Evolutionary conservation across 64 coral and sea anemone species (phyloP).

Genomic region (Dendrophyllia cribrosa): DNA sequence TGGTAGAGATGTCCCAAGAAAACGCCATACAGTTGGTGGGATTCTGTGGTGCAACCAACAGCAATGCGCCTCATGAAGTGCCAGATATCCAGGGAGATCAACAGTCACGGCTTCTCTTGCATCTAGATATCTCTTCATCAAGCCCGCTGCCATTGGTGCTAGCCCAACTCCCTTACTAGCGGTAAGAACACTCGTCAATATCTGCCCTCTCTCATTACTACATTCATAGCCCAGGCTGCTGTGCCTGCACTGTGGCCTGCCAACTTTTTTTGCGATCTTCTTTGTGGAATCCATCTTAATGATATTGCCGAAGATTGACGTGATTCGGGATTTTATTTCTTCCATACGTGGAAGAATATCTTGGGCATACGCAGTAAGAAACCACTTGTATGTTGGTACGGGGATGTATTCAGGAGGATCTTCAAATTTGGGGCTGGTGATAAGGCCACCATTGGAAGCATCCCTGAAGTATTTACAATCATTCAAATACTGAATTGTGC

Average conservation of each 20-base stretch:
- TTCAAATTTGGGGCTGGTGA: conserved; percentile 4
- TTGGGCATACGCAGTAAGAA: not conserved
- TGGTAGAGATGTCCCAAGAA: conserved; percentile 51
- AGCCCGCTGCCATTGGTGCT: conserved; percentile 50
- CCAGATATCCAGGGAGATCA: conserved; percentile 57
- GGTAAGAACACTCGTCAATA: conserved; percentile 71
- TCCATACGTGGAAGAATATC: conserved; percentile 6
- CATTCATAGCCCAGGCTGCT: conserved; percentile 50
- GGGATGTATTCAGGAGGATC: not conserved
- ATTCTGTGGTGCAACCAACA: conserved; percentile 33
- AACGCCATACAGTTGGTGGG: conserved; percentile 41
- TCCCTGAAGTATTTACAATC: conserved; percentile 42
- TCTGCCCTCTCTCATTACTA: conserved; percentile 49
- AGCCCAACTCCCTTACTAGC: conserved; percentile 60
- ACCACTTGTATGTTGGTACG: conserved; percentile 8
- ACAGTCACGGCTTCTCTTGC: conserved; percentile 32
- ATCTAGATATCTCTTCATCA: conserved; percentile 5
- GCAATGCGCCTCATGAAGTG: conserved; percentile 49
- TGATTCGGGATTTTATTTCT: conserved; percentile 15
- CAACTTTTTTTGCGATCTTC: conserved; percentile 45
- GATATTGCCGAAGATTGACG: conserved; percentile 34
- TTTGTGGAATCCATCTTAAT: conserved; percentile 78
- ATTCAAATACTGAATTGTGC: conserved; percentile 35
- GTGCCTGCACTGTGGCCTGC: conserved; percentile 40
- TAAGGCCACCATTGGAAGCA: conserved; percentile 5